A percentile compares a stretch with the other conserved stretches of the same genome.
These are phyloP conservation scores for Augochlora pura DNA, from an alignment of 1,140 invertebrate species.

Conservation along the genomic window DNA sequence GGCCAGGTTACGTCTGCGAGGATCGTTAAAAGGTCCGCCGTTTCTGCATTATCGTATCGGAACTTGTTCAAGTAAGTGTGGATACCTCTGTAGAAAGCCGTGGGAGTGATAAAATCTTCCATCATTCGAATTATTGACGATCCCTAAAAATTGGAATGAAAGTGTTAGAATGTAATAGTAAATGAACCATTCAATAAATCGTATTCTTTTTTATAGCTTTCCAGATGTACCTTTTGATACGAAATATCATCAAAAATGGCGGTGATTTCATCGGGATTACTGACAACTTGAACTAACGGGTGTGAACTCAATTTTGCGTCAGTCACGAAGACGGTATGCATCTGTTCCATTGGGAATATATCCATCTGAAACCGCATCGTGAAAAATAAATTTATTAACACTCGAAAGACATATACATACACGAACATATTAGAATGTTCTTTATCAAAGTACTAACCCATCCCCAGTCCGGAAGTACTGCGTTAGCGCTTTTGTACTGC, in stretches of 20 bases:
- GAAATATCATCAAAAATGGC: constrained; percentile 96
- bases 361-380: constrained; percentile 79
- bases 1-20: constrained; percentile 79
- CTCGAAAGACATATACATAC: no score
- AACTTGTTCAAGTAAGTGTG: constrained; percentile 87
- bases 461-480: constrained; percentile 89
- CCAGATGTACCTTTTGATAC: constrained; percentile 89
- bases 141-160: constrained; percentile 83
- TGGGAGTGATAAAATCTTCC: constrained; percentile 89
- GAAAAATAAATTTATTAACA: background rate
- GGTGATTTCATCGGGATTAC: constrained; percentile 93
- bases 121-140: constrained; percentile 94
- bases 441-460: constrained; percentile 83
- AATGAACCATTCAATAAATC: no score
- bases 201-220: no score
- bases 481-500: constrained; percentile 88
- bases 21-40: constrained; percentile 87
- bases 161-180: no score
- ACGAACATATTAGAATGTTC: background rate
- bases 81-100: constrained; percentile 88
- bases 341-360: constrained; percentile 87
- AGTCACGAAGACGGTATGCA: constrained; percentile 87
- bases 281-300: constrained; percentile 91
- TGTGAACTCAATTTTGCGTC: constrained; percentile 93
- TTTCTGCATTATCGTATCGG: constrained; percentile 88